These are phyloP conservation scores for Ectemnius cavifrons DNA, from an alignment of 2,888 invertebrate species.

Conservation along the genomic window DNA sequence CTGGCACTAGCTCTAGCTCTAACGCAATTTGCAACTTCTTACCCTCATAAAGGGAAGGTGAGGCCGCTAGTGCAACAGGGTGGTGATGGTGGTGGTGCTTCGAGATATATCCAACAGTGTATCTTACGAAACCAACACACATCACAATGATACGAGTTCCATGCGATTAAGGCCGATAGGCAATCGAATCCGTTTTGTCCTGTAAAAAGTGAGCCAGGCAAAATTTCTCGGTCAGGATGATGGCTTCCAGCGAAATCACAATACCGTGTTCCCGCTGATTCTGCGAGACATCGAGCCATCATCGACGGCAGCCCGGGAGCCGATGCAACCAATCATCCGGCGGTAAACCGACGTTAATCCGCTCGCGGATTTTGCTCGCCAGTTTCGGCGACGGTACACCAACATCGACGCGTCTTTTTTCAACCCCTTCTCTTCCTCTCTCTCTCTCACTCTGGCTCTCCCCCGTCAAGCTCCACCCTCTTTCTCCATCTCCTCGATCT, in stretches of 20 bases:
- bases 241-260: conserved; percentile 9
- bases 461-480: no score
- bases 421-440: background rate
- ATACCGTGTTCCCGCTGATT: conserved; percentile 20
- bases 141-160: no score
- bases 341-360: conserved; percentile 69
- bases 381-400: background rate
- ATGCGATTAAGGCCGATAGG: no score
- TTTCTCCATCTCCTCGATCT: background rate
- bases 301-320: conserved; percentile 46
- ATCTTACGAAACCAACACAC: no score
- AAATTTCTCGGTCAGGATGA: background rate
- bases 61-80: no score
- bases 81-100: no score
- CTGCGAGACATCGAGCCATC: conserved; percentile 25
- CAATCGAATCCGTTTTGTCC: no score
- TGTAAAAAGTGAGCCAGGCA: background rate
- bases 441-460: no score
- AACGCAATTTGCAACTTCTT: no score
- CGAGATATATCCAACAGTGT: no score
- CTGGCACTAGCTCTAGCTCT: no score
- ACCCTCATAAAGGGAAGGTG: no score
- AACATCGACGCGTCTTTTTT: conserved; percentile 30
- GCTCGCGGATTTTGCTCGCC: conserved; percentile 57
- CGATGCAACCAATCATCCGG: conserved; percentile 56